Percentiles rank a stretch among this genome's conserved stretches.
These are phyloP conservation scores for Pangasius krempfi DNA, from an alignment of 2,797 vertebrate genomes.

Conservation along the genomic window DNA sequence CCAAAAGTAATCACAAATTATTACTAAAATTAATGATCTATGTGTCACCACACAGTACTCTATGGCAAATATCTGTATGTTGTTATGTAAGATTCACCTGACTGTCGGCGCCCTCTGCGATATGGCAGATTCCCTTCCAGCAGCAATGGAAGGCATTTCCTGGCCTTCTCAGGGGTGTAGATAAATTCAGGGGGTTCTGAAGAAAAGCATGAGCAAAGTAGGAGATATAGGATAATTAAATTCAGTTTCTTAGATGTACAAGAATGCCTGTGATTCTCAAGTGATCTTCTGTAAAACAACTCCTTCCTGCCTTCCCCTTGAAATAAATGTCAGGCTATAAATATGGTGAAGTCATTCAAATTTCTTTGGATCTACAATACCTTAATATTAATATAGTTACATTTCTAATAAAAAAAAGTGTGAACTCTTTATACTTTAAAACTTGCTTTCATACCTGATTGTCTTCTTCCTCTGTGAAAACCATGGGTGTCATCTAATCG, in stretches of 20 bases:
- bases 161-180: constrained; percentile 79
- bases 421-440: background rate
- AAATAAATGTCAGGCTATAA: background rate
- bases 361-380: background rate
- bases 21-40: background rate
- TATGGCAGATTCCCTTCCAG: constrained; percentile 70
- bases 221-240: background rate
- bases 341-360: background rate
- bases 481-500: constrained; percentile 73
- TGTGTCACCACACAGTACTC: background rate
- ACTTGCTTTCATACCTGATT: constrained; percentile 73
- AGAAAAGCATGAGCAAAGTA: constrained; percentile 38
- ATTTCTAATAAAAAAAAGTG: too few species aligned
- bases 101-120: constrained; percentile 79
- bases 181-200: constrained; percentile 79
- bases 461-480: constrained; percentile 79
- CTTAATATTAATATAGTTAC: background rate
- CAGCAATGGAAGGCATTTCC: constrained; percentile 75
- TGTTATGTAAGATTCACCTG: constrained; percentile 65
- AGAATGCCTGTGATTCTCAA: background rate
- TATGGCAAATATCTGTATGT: background rate
- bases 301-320: background rate
- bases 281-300: background rate
- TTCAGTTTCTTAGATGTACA: background rate
- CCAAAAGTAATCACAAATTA: background rate